Evolutionary conservation across 2,113 vertebrate genomes (phyloP).

Genomic region (Drymodes brunneopygia): DNA sequence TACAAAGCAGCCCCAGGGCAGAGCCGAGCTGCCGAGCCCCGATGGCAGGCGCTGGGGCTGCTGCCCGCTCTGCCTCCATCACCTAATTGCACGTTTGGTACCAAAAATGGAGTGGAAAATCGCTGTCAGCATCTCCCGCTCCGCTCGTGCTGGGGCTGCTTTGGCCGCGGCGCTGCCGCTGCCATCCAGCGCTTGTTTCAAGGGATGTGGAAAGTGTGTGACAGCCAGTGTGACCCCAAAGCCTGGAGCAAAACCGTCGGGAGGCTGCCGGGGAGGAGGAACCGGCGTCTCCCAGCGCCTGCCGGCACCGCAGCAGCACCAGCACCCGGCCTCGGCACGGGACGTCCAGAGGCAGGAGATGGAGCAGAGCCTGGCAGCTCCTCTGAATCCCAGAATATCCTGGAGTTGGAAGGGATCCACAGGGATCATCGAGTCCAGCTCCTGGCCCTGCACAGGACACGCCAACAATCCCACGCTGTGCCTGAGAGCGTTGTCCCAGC

Average conservation of each 20-base stretch:
- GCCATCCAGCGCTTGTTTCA: background rate
- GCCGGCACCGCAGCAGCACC: background rate
- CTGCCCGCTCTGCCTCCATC: background rate
- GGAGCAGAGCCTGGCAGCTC: background rate
- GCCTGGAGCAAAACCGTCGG: background rate
- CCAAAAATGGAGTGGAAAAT: slow-evolving; percentile 62
- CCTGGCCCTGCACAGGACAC: background rate
- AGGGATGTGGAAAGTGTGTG: background rate
- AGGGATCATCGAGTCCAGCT: background rate
- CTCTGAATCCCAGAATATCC: background rate
- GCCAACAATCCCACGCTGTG: background rate
- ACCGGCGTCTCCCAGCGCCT: background rate
- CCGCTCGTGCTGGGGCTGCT: background rate
- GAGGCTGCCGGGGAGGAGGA: background rate
- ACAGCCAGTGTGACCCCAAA: background rate
- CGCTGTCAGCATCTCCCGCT: background rate
- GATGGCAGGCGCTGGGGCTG: background rate
- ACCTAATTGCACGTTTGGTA: background rate
- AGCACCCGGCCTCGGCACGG: background rate
- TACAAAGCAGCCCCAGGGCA: background rate
- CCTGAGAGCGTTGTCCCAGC: background rate
- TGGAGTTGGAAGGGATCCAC: background rate
- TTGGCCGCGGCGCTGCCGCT: background rate
- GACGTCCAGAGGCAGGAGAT: background rate
- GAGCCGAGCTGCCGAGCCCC: background rate